Evolutionary conservation across 2,888 invertebrate species (phyloP), one percentile per base, ranked within the genome.

Genomic region (Formica aserva): DNA sequence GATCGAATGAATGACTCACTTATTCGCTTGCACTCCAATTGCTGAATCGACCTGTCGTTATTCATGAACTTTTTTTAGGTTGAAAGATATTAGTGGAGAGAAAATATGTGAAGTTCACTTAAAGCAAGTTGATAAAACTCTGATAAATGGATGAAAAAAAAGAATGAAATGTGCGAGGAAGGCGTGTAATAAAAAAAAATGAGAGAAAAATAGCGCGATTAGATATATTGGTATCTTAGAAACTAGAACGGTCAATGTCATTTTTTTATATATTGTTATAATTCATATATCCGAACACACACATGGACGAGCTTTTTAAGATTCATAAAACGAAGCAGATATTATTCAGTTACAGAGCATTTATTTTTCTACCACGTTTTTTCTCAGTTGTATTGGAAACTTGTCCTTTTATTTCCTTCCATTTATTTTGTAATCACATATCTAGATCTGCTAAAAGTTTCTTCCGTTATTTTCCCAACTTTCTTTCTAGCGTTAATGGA

Each of bases 21-120:
- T 90, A 91, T 90, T 86, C 87, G 89, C 83, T 92, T 92, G 94
- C 92, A 93, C 91, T 87, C 92, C 92, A 93, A 93, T 92, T 92
- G 93, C 92, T 91, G 86, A 87, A 87, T 67, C 89, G 92, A 93
- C 92, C 92, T 90, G 91, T 93, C 93, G 94, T 94, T 94, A 93
- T 94, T 91, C 93, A 91, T 93, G 85, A 84, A 92, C 29, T 67
- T 92, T 93, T 89, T 91, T 84, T 89, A 90, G 91, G 90, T 89
- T 86, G 90, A 90, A 91, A 84, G 91, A 91, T 89, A 91, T 91
- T 92, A 90, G 76, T 92, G 91, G 89, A 92, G 87, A 90, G 48
- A 48, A 48, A 48, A 48, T n/a, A 57, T 69, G 57, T 60, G 45
- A 76, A 52, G 62, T 74, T 86, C 62, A 85, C 77, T 84, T 55